These are phyloP conservation scores for Stegodyphus dumicola DNA, from an alignment of 1,140 invertebrate species.

Conservation along the genomic window DNA sequence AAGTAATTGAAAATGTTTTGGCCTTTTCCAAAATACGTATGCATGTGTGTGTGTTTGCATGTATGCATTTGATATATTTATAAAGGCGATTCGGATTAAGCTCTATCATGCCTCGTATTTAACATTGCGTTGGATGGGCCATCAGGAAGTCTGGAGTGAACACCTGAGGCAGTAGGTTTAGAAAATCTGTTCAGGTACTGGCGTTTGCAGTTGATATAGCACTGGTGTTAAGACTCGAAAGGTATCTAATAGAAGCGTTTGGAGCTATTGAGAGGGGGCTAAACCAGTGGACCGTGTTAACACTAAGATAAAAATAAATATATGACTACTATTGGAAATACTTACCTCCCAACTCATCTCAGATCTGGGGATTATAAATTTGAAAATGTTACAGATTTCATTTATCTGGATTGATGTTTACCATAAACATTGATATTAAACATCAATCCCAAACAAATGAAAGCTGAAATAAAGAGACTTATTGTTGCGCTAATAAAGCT, in stretches of 20 bases:
- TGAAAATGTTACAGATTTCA: background rate
- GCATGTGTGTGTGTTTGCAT: too few relatives aligned
- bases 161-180: background rate
- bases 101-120: constrained; percentile 3
- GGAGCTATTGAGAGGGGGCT: background rate
- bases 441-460: too few relatives aligned
- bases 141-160: background rate
- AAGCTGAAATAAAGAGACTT: background rate
- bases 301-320: background rate
- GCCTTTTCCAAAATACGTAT: too few relatives aligned
- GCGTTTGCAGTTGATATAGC: background rate
- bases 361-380: background rate
- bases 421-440: background rate
- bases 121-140: background rate
- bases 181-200: background rate
- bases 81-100: too few relatives aligned
- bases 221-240: background rate
- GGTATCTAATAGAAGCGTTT: background rate
- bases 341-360: background rate
- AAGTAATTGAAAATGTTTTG: too few relatives aligned
- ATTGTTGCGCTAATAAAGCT: background rate
- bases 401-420: background rate
- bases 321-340: background rate
- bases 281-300: background rate
- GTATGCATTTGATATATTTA: too few relatives aligned